Evolutionary conservation across 2,888 invertebrate genomes (phyloP).

Genomic region (Aplocera efformata): DNA sequence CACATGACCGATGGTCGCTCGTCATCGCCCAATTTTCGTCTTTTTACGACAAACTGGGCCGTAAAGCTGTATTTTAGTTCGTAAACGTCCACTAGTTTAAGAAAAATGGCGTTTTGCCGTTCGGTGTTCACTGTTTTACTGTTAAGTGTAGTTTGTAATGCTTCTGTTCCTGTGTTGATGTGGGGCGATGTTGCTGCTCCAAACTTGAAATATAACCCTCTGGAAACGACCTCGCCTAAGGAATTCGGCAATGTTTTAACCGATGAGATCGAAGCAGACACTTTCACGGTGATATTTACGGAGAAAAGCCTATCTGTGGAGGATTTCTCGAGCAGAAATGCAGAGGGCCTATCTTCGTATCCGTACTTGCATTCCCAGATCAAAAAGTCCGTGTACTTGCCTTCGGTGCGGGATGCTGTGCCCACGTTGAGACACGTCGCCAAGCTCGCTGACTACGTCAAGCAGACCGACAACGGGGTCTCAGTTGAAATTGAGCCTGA

Average conservation of each 20-base stretch:
- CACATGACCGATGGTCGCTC: constrained; percentile 73
- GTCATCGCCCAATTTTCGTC: constrained; percentile 60
- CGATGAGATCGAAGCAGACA: constrained; percentile 53
- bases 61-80: constrained; percentile 55
- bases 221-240: constrained; percentile 43
- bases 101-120: constrained; percentile 72
- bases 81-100: constrained; percentile 57
- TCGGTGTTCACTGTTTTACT: constrained; percentile 62
- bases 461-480: constrained; percentile 59
- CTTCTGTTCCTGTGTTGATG: constrained; percentile 80
- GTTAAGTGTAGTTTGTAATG: constrained; percentile 55
- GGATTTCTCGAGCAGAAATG: constrained; percentile 76
- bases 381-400: constrained; percentile 72
- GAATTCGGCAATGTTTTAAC: constrained; percentile 60
- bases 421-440: constrained; percentile 75
- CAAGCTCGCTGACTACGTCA: constrained; percentile 51
- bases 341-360: constrained; percentile 56
- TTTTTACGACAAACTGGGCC: constrained; percentile 60
- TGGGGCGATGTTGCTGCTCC: constrained; percentile 71
- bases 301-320: constrained; percentile 80
- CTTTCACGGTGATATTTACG: constrained; percentile 73
- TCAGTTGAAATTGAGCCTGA: constrained; percentile 56
- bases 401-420: constrained; percentile 82
- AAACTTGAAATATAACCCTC: constrained; percentile 48
- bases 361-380: constrained; percentile 59